These are phyloP conservation scores for Dunckerocampus dactyliophorus DNA, from an alignment of 2,113 vertebrate species.

Conservation along the genomic window DNA sequence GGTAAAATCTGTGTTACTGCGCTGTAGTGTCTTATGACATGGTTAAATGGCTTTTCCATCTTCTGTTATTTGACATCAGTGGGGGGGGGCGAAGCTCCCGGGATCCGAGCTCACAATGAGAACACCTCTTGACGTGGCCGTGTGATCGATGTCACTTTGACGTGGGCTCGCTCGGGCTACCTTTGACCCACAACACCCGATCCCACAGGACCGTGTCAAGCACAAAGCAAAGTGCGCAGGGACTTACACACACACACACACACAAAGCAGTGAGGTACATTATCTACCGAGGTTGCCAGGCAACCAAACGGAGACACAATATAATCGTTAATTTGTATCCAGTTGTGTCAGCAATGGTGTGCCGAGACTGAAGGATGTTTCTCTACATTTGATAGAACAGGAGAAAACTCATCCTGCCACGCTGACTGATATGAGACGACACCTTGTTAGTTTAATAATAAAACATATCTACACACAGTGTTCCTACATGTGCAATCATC, in stretches of 20 bases:
- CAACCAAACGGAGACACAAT: conserved; percentile 43
- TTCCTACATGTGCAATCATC: too few relatives aligned
- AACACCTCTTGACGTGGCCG: conserved; percentile 10
- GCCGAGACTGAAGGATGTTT: conserved; percentile 28
- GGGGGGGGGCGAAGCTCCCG: neutral
- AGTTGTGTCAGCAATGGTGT: conserved; percentile 54
- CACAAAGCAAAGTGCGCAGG: conserved; percentile 29
- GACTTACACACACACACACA: conserved; percentile 7
- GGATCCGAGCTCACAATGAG: neutral
- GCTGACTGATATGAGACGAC: neutral
- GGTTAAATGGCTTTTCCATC: conserved; percentile 3
- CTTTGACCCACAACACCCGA: neutral
- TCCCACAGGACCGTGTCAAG: conserved; percentile 14
- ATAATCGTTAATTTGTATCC: conserved; percentile 57
- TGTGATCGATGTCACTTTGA: conserved; percentile 17
- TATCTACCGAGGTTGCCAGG: conserved; percentile 50
- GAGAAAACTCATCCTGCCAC: neutral
- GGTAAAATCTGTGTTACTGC: conserved; percentile 22
- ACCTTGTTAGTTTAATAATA: neutral
- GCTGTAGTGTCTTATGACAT: conserved; percentile 10
- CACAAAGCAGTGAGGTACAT: conserved; percentile 40
- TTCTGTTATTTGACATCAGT: conserved; percentile 5
- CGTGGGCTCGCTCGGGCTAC: conserved; percentile 1
- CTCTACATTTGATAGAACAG: neutral
- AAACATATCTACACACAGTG: neutral